Evolutionary conservation across 1,140 invertebrate species (phyloP).

Genomic region (Sipha flava): DNA sequence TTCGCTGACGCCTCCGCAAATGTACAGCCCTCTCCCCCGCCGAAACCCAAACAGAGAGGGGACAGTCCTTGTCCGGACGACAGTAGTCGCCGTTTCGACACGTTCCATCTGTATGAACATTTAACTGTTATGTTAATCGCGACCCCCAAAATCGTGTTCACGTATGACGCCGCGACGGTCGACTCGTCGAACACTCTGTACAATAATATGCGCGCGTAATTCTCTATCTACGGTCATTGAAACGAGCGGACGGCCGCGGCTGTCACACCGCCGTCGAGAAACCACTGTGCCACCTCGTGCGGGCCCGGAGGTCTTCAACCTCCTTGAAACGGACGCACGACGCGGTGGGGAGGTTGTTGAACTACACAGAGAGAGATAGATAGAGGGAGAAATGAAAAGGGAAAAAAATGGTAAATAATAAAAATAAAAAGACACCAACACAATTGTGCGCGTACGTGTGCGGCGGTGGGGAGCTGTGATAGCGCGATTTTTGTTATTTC

Average conservation of each 20-base stretch:
- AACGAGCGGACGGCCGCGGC: not conserved
- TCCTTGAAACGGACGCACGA: not conserved
- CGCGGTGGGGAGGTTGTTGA: slow-evolving; percentile 19
- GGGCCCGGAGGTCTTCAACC: slow-evolving; percentile 2
- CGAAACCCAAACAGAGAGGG: no score
- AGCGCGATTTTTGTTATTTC: slow-evolving; percentile 15
- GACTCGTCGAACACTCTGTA: no score
- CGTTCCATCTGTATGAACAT: no score
- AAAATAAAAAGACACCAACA: not conserved
- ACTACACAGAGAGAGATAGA: not conserved
- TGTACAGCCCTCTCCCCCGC: no score
- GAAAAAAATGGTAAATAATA: not conserved
- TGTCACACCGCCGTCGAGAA: not conserved
- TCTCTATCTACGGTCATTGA: not conserved
- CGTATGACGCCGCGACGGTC: no score
- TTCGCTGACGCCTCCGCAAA: no score
- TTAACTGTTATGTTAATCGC: no score
- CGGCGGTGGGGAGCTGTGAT: slow-evolving; percentile 10
- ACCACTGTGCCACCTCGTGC: not conserved
- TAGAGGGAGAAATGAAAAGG: not conserved
- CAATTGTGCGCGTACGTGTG: not conserved
- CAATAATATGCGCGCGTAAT: no score
- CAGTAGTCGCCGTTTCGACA: no score
- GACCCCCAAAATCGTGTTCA: no score
- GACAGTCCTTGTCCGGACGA: no score